These are phyloP conservation scores for Carassius auratus DNA, from an alignment of 2,113 vertebrate species.

Conservation along the genomic window DNA sequence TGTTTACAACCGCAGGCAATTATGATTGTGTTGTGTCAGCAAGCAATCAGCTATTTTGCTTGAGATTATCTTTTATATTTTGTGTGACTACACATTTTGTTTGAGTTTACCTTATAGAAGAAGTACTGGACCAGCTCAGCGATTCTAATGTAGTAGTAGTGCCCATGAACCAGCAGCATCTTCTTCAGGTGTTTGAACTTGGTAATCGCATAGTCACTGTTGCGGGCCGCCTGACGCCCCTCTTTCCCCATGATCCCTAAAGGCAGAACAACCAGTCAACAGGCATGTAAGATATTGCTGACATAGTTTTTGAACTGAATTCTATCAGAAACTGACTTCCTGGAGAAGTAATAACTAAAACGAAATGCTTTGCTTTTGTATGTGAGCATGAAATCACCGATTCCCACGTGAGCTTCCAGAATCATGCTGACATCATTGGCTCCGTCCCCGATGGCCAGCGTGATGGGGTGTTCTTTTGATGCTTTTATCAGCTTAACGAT, in stretches of 20 bases:
- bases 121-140: constrained; percentile 98
- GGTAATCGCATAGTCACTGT: constrained; percentile 97
- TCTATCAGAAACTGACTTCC: neutral
- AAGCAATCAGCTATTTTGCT: neutral
- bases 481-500: constrained; percentile 96
- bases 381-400: constrained; percentile 77
- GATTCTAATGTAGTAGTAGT: constrained; percentile 96
- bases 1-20: neutral
- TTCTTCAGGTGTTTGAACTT: constrained; percentile 98
- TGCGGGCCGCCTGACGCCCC: constrained; percentile 93
- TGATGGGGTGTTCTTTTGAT: constrained; percentile 94
- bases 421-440: constrained; percentile 99
- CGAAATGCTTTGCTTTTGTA: neutral
- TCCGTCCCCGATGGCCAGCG: constrained; percentile 91
- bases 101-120: constrained; percentile 91
- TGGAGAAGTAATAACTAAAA: neutral
- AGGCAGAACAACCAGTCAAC: neutral
- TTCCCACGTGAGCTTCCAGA: constrained; percentile 95
- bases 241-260: constrained; percentile 96
- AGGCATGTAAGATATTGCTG: neutral
- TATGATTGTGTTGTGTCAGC: neutral
- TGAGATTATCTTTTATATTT: neutral
- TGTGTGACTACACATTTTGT: neutral
- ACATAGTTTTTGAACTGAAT: neutral
- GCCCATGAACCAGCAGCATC: constrained; percentile 96